phyloP scores from a whole-genome alignment of 64 coral and sea anemone genomes.

The Catalaphyllia jardinei region DNA sequence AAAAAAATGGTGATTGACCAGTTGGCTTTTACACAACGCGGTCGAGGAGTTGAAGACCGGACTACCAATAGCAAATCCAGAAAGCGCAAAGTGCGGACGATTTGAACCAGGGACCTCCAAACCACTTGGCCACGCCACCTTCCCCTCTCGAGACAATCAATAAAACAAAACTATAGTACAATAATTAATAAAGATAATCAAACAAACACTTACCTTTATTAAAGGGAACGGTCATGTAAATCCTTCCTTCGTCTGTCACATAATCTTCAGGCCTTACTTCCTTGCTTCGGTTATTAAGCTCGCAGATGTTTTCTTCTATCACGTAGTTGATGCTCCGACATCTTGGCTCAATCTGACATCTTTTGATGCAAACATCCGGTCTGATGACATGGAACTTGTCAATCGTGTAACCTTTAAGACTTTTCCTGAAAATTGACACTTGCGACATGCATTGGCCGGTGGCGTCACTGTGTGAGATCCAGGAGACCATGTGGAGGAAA shows the following conservation, averaged over 20 bases:
- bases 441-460: background rate
- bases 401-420: background rate
- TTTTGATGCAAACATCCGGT: background rate
- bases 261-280: background rate
- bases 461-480: background rate
- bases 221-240: background rate
- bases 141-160: no score
- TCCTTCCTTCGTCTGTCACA: background rate
- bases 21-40: no score
- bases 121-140: no score
- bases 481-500: background rate
- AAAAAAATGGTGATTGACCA: no score
- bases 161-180: no score
- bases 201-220: slow-evolving; percentile 5
- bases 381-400: background rate
- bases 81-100: no score
- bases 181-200: background rate
- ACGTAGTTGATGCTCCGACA: slow-evolving; percentile 15
- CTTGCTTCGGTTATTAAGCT: slow-evolving; percentile 5
- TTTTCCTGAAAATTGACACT: background rate
- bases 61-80: no score
- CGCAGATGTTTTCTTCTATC: background rate
- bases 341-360: background rate
- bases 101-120: no score
- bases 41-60: no score